Conservation (phyloP, 2,797 vertebrate genomes). For the Atherinosoma microstoma region DNA sequence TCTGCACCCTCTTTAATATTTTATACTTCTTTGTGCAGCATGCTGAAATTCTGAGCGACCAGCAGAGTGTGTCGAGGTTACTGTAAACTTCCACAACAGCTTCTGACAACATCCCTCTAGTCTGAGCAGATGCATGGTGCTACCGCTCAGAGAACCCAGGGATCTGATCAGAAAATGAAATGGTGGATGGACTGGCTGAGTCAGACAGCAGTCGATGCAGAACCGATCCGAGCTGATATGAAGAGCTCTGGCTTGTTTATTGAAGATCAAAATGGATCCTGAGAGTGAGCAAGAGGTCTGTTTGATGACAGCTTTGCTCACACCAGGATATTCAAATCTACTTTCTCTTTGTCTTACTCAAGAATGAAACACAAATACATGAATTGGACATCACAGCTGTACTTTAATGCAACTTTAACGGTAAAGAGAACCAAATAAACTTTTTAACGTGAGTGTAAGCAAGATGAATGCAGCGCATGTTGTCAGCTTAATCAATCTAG, state of each 20-base stretch:
- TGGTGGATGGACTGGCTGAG: slow-evolving; percentile 69
- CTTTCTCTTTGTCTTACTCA: slow-evolving; percentile 41
- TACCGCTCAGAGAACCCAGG: slow-evolving; percentile 59
- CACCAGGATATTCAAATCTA: slow-evolving; percentile 56
- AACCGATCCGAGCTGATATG: slow-evolving; percentile 52
- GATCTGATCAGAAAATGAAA: slow-evolving; percentile 71
- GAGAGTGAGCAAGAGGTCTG: slow-evolving; percentile 66
- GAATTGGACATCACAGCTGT: not conserved
- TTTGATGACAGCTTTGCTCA: slow-evolving; percentile 60
- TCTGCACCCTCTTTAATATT: slow-evolving; percentile 56
- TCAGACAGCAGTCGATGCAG: slow-evolving; percentile 47
- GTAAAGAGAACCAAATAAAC: not conserved
- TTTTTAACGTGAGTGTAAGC: not conserved
- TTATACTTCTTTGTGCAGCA: slow-evolving; percentile 39
- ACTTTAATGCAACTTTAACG: not conserved
- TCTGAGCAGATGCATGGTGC: slow-evolving; percentile 62
- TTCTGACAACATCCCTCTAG: slow-evolving; percentile 50
- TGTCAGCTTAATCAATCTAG: not conserved
- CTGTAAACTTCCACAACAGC: slow-evolving; percentile 42
- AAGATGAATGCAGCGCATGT: not conserved
- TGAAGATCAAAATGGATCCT: slow-evolving; percentile 63
- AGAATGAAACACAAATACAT: slow-evolving; percentile 41
- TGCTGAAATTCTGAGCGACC: slow-evolving; percentile 57
- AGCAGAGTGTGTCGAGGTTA: slow-evolving; percentile 58
- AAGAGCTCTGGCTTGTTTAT: slow-evolving; percentile 62